phyloP scores from a whole-genome alignment of 2,888 invertebrate genomes.

The Exocentrus adspersus region DNA sequence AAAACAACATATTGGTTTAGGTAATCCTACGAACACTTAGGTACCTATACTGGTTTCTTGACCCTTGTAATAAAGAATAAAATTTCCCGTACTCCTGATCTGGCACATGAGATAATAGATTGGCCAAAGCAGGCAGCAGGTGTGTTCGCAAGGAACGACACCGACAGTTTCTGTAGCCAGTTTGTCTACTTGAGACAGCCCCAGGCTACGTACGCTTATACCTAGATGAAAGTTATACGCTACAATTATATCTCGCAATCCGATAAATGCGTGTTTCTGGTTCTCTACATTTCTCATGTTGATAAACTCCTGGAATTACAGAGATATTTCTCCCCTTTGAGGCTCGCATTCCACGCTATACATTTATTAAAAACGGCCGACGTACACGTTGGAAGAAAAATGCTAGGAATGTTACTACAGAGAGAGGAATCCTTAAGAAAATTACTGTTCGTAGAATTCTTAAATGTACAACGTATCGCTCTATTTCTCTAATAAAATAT shows the following conservation, averaged over 20 bases:
- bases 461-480: no score
- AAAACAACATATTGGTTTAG: no score
- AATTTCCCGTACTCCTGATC: neutral
- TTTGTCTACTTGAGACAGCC: constrained; percentile 22
- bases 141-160: constrained; percentile 35
- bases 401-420: no score
- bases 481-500: no score
- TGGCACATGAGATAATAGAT: constrained; percentile 42
- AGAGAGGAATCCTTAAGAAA: no score
- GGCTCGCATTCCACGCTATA: neutral
- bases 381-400: neutral
- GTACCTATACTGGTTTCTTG: no score
- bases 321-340: constrained; percentile 22
- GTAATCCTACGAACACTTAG: no score
- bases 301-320: constrained; percentile 20
- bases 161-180: constrained; percentile 28
- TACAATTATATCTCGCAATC: constrained; percentile 24
- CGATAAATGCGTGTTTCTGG: constrained; percentile 23
- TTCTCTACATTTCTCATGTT: constrained; percentile 5
- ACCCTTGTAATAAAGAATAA: no score
- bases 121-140: no score
- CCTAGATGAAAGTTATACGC: constrained; percentile 27
- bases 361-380: constrained; percentile 1
- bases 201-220: constrained; percentile 14
- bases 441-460: no score